Evolutionary conservation across 2,113 vertebrate species (phyloP).

Genomic region (Astatotilapia flaviijosephi): DNA sequence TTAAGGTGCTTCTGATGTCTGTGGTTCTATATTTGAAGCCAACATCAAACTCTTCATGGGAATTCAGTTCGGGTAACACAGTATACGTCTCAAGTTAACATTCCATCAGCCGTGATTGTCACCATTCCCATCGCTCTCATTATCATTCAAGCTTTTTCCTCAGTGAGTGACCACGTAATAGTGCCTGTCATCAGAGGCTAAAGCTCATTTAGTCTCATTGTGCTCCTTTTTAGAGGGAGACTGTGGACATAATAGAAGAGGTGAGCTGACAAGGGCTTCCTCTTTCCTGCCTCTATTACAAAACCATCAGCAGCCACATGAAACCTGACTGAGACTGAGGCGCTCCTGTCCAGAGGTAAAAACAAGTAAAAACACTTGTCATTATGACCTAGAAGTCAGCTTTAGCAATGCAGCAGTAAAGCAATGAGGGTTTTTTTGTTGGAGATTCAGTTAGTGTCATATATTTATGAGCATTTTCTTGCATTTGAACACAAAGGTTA

Average conservation of each 20-base stretch:
- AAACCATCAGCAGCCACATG: neutral
- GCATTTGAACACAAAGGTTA: neutral
- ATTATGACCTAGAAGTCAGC: neutral
- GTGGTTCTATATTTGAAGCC: neutral
- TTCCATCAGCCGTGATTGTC: neutral
- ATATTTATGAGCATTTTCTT: neutral
- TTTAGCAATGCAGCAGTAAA: neutral
- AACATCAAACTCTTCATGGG: neutral
- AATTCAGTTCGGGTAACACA: neutral
- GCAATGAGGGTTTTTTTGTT: neutral
- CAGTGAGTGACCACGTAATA: constrained; percentile 4
- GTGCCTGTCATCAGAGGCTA: constrained; percentile 26
- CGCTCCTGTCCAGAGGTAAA: neutral
- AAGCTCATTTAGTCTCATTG: constrained; percentile 23
- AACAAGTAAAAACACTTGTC: neutral
- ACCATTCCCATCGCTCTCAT: neutral
- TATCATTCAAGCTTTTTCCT: neutral
- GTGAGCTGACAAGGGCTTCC: constrained; percentile 8
- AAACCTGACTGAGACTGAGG: neutral
- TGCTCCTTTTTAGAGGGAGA: neutral
- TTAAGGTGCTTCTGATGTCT: neutral
- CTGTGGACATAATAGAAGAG: neutral
- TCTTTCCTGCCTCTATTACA: constrained; percentile 14
- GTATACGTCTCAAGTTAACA: neutral
- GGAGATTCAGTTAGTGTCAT: neutral